phyloP scores from a whole-genome alignment of 2,797 vertebrate genomes.

The Leptodactylus fallax region DNA sequence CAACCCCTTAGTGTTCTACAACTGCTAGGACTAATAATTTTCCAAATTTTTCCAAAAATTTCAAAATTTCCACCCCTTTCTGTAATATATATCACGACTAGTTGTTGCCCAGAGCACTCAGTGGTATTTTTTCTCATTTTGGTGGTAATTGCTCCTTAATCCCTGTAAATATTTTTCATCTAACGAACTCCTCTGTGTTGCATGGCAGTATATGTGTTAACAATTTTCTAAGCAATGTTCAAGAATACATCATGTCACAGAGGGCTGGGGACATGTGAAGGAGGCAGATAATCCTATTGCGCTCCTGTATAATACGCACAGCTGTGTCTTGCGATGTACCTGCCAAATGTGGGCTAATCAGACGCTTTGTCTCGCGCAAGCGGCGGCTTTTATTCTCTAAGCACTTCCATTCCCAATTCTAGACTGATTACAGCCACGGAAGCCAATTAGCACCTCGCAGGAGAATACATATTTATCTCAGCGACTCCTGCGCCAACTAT shows the following conservation, averaged over 20 bases:
- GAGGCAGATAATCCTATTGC: slow-evolving; percentile 37
- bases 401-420: slow-evolving; percentile 29
- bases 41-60: no score
- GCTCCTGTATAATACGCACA: slow-evolving; percentile 37
- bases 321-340: slow-evolving; percentile 53
- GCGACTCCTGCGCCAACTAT: slow-evolving; percentile 30
- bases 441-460: slow-evolving; percentile 47
- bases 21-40: no score
- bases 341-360: slow-evolving; percentile 60
- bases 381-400: slow-evolving; percentile 41
- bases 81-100: no score
- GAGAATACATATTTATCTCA: slow-evolving; percentile 57
- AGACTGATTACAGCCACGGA: slow-evolving; percentile 33
- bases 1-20: no score
- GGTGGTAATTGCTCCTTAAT: neutral
- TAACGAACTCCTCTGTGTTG: neutral
- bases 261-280: slow-evolving; percentile 25
- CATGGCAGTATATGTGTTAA: slow-evolving; percentile 8
- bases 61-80: no score
- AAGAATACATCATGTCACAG: slow-evolving; percentile 17
- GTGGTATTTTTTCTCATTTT: no score
- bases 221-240: neutral
- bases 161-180: no score
- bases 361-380: slow-evolving; percentile 38
- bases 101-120: no score